phyloP scores from a whole-genome alignment of 2,113 vertebrate genomes.

The Formicarius rufipectus region DNA sequence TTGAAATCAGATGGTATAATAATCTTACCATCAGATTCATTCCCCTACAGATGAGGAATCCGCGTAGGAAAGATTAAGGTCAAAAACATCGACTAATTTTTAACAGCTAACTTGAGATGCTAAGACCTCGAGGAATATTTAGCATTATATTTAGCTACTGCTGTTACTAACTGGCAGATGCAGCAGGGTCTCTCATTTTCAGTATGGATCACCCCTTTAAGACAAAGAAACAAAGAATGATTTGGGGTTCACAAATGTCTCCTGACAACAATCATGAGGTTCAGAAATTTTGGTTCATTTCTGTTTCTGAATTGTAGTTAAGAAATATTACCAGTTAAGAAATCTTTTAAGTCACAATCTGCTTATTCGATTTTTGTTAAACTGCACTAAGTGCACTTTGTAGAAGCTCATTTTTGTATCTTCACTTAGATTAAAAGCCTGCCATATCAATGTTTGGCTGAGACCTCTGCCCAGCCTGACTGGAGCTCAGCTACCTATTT shows the following conservation, averaged over 20 bases:
- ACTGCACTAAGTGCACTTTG: neutral
- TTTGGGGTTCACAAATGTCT: neutral
- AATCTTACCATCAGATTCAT: neutral
- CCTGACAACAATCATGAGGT: neutral
- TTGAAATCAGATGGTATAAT: neutral
- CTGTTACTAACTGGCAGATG: neutral
- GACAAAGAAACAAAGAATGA: neutral
- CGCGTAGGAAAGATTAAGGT: neutral
- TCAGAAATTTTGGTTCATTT: neutral
- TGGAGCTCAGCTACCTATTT: neutral
- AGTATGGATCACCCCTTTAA: neutral
- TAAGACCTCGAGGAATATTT: neutral
- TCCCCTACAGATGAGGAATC: neutral
- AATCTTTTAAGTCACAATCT: neutral
- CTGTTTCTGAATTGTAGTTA: neutral
- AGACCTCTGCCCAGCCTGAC: neutral
- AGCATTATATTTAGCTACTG: neutral
- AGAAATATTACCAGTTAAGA: neutral
- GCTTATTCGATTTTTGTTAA: neutral
- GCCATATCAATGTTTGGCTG: neutral
- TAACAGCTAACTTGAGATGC: neutral
- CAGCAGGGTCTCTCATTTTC: neutral
- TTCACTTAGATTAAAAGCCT: neutral
- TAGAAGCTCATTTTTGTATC: neutral
- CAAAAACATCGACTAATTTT: neutral